Base-by-base conservation (phyloP, 2,113 vertebrate species). In the Puntigrus tetrazona region DNA sequence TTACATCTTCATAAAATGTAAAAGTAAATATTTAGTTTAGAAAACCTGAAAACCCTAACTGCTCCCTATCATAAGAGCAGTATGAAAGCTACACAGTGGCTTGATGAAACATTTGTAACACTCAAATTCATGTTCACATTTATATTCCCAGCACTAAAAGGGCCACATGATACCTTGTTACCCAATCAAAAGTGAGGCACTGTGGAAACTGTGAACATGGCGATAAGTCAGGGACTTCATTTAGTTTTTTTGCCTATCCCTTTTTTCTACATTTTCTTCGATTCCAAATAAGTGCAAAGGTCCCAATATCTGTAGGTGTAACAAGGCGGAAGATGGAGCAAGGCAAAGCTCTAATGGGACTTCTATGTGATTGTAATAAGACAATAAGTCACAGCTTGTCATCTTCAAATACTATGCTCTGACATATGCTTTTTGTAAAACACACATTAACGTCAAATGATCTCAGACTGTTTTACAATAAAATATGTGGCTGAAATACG, bases 21-120 rank as follows among this genome's bases (percentile, higher is more conserved):
- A 88, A 84, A 7, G 63, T 88, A 84, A 80, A 87, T 86, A 86
- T 86, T 87, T 86, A 59, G 79, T 75, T 86, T 78, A 11, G 31
- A 81, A 86, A 78, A 38, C 45, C 27, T 13, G 74, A 82, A 74
- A 29, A 29, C 29, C 10, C 20, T 55, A 55, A 55, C 11, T 10
- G 50, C 18, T 10, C 70, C 85, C 34, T 77, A 75, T 85, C 76
- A 84, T 36, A 83, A 70, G 59, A 25, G 43, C 41, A 69, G 67
- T 25, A 76, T 76, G 67, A 81, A 79, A 84, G 55, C 7, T 41
- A 41, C n/a, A 18, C 69, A 77, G 65, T 27, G 36, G 31, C 78
- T 75, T 74, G 61, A 59, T 87, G 81, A 89, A 85, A 85, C 55
- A 80, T 86, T 83, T 87, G 61, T 84, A n/a, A 84, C 59, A 81